Base-by-base conservation (phyloP, 2,113 vertebrate genomes). In the Burhinus bistriatus region DNA sequence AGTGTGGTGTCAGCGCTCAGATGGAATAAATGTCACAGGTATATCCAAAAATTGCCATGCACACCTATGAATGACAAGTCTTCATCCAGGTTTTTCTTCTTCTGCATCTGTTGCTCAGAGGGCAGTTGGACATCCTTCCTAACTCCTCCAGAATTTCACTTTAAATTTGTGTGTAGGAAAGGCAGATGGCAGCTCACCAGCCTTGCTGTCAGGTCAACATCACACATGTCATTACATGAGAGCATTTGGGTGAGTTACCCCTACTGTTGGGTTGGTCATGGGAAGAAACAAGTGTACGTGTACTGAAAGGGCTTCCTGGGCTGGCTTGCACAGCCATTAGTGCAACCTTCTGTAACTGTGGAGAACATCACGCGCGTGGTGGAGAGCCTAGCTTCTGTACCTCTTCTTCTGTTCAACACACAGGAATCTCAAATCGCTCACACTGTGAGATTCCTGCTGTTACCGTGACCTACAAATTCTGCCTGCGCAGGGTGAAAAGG, bases 1-100 rank as follows among this genome's bases (percentile, higher is more conserved):
- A 1, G 99, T 99, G 92, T 99, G 99, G 99, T 99, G 99, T 93
- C 99, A 99, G 83, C 99, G 99, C 85, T 99, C 99, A 5, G 99
- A 99, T 57, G 99, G 99, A 12, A 68, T 99, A 89, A 99, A 99
- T 42, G 99, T 99, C 96, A 99, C 99, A 98, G 99, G 99, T 99
- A 98, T 22, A 72, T 22, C 83, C 87, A 29, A 15, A 13, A 3
- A 20, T 79, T 59, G 59, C n/a, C 30, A 1, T 2, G 2, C 20
- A 17, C 1, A 0, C 7, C 6, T 68, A 17, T 11, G 57, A n/a
- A 8, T 61, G 52, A 15, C 68, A 68, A 44, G 22, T 19, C 34
- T 38, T n/a, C 64, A 22, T 76, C 15, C 29, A 27, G 15, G 23
- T 55, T 75, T 40, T 68, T 9, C 15, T 84, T 58, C 42, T 42